phyloP scores from a whole-genome alignment of 2,113 vertebrate species.

The Aplodontia rufa region DNA sequence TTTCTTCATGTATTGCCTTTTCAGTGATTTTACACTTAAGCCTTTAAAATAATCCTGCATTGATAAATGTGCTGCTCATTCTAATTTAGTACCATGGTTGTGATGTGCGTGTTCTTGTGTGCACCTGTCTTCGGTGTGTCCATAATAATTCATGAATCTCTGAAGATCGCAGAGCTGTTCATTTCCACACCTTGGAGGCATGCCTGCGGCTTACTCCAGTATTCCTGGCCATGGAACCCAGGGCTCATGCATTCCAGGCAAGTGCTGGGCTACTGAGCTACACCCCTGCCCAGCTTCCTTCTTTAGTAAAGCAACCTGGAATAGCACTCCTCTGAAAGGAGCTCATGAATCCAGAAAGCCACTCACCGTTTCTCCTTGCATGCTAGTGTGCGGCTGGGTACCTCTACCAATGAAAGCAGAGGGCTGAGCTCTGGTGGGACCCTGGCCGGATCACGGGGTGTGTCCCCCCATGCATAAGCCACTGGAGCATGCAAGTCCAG shows the following conservation, averaged over 20 bases:
- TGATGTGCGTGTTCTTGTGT: neutral
- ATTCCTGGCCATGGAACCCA: rapidly evolving
- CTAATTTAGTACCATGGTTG: neutral
- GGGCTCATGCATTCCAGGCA: neutral
- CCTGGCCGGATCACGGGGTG: rapidly evolving
- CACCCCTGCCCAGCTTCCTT: no score
- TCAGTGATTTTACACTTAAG: neutral
- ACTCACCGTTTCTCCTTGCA: neutral
- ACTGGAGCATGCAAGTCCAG: neutral
- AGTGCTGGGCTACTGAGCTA: neutral
- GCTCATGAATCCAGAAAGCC: neutral
- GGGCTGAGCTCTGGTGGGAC: rapidly evolving
- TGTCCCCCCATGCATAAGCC: neutral
- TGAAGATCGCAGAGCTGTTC: neutral
- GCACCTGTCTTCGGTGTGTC: neutral
- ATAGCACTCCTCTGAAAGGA: neutral
- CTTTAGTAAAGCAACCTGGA: neutral
- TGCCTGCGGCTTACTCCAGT: neutral
- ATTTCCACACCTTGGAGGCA: neutral
- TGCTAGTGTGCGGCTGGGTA: neutral
- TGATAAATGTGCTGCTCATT: neutral
- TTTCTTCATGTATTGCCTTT: neutral
- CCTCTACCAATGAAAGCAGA: neutral
- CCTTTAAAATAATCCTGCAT: neutral
- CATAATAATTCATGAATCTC: neutral